Percentiles rank a stretch among this genome's conserved stretches.
Evolutionary conservation across 2,113 vertebrate genomes (phyloP).

Genomic region (Cygnus atratus): DNA sequence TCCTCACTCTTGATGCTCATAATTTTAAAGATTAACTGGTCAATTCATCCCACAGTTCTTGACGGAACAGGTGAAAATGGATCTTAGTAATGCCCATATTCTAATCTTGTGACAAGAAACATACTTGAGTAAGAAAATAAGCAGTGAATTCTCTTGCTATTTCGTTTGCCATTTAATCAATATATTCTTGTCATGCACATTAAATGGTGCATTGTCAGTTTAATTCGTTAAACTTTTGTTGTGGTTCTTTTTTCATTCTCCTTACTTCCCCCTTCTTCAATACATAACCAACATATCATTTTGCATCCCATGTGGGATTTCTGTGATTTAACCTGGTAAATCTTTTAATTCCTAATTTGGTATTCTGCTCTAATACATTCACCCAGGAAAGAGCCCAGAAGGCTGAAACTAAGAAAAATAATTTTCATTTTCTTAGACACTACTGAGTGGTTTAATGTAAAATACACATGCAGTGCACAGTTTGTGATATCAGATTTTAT

Average conservation of each 20-base stretch:
- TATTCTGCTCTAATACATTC: conserved; percentile 40
- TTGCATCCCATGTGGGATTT: background rate
- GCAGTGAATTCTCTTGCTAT: background rate
- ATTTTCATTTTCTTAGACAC: conserved; percentile 49
- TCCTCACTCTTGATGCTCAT: background rate
- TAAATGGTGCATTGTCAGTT: background rate
- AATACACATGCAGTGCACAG: conserved; percentile 30
- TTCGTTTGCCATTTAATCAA: background rate
- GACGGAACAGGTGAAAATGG: background rate
- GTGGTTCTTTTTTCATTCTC: background rate
- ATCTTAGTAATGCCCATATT: background rate
- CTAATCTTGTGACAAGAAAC: background rate
- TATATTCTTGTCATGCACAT: background rate
- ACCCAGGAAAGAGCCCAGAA: background rate
- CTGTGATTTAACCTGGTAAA: conserved; percentile 23
- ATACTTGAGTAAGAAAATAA: background rate
- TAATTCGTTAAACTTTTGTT: background rate
- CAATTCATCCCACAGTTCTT: background rate
- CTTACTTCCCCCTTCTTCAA: background rate
- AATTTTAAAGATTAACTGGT: background rate
- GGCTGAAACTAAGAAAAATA: conserved; percentile 39
- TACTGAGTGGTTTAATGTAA: conserved; percentile 17
- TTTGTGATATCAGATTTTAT: conserved; percentile 23
- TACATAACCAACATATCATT: background rate
- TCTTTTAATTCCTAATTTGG: conserved; percentile 51